Evolutionary conservation across 2,113 vertebrate species (phyloP).

Genomic region (Fulica atra): DNA sequence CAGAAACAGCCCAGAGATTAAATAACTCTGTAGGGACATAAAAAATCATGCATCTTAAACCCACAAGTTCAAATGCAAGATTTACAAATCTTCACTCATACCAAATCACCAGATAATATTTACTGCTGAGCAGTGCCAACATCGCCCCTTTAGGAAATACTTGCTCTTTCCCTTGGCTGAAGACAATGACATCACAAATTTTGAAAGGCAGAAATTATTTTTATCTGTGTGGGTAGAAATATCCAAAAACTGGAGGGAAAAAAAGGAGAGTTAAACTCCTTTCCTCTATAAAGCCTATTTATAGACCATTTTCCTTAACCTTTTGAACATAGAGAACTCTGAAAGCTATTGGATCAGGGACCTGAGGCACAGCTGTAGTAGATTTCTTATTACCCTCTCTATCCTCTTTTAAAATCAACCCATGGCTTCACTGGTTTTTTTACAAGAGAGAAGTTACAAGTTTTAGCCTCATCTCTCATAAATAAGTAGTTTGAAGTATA

Average conservation of each 20-base stretch:
- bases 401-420: not conserved
- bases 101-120: not conserved
- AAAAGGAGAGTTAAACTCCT: not conserved
- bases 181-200: not conserved
- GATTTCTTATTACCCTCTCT: not conserved
- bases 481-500: not conserved
- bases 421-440: not conserved
- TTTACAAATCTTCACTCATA: not conserved
- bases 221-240: not conserved
- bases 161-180: not conserved
- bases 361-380: not conserved
- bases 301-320: not conserved
- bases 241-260: not conserved
- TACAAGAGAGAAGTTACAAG: not conserved
- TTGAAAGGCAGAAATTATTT: not conserved
- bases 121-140: not conserved
- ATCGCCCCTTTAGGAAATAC: not conserved
- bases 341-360: not conserved
- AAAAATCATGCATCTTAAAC: not conserved
- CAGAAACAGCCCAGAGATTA: not conserved
- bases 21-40: not conserved
- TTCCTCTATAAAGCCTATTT: not conserved
- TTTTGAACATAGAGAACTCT: not conserved
- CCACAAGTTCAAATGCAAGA: not conserved
- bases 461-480: not conserved